These are phyloP conservation scores for Hedya salicella DNA, from an alignment of 2,888 invertebrate genomes.

Conservation along the genomic window DNA sequence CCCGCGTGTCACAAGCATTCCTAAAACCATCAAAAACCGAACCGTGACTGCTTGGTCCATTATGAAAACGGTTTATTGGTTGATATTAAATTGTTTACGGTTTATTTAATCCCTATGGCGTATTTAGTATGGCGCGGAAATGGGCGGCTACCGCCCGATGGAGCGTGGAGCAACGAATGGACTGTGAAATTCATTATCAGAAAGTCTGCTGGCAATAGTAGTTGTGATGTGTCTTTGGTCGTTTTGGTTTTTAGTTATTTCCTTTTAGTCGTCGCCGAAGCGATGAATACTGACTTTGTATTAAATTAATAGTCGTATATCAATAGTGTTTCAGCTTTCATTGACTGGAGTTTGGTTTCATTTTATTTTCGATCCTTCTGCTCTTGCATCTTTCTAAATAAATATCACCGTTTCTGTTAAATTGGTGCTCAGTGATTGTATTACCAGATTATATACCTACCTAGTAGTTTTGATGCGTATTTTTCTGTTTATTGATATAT, in stretches of 20 bases:
- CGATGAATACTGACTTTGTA: conserved; percentile 34
- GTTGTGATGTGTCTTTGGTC: not conserved
- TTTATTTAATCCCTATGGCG: conserved; percentile 57
- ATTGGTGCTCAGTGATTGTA: no score
- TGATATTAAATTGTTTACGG: conserved; percentile 53
- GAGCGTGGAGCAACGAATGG: conserved; percentile 67
- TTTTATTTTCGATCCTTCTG: not conserved
- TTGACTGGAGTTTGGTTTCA: conserved; percentile 4
- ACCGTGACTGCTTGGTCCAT: conserved; percentile 42
- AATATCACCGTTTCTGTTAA: no score
- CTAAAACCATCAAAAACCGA: conserved; percentile 23
- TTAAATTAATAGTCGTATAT: conserved; percentile 32
- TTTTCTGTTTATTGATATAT: no score
- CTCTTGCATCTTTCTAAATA: not conserved
- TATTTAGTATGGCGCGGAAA: conserved; percentile 68
- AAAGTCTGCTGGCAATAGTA: not conserved
- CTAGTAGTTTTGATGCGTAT: no score
- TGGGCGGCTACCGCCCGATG: conserved; percentile 72
- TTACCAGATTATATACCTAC: no score
- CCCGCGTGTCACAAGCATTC: conserved; percentile 16
- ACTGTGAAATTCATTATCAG: conserved; percentile 56
- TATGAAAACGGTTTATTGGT: conserved; percentile 46
- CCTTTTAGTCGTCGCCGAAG: conserved; percentile 41
- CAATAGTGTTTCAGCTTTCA: conserved; percentile 17
- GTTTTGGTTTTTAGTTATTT: conserved; percentile 43